Evolutionary conservation across 2,888 invertebrate species (phyloP).

Genomic region (Lithophane socia): DNA sequence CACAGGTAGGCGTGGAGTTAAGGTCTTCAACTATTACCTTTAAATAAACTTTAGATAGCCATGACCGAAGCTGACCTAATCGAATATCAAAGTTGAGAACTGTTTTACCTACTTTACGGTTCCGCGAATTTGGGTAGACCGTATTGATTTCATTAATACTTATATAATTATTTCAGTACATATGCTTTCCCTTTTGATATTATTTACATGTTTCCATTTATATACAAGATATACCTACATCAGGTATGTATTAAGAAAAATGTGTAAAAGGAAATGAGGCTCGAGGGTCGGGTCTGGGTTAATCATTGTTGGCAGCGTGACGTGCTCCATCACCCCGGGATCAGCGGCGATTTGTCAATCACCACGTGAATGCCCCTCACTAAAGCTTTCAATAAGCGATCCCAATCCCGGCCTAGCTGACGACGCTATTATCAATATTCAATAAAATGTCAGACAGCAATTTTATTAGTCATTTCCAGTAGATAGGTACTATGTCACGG

Average conservation of each 20-base stretch:
- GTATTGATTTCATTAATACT: not conserved
- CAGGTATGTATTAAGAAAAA: slow-evolving; percentile 55
- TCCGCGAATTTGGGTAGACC: not conserved
- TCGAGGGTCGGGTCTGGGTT: slow-evolving; percentile 69
- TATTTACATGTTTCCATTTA: slow-evolving; percentile 1
- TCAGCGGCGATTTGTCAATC: slow-evolving; percentile 88
- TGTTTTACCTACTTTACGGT: not conserved
- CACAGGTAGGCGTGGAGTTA: slow-evolving; percentile 52
- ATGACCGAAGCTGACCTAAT: slow-evolving; percentile 51
- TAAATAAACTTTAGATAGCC: slow-evolving; percentile 18
- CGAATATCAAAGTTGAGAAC: slow-evolving; percentile 46
- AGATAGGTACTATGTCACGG: slow-evolving; percentile 34
- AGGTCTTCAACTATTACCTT: slow-evolving; percentile 61
- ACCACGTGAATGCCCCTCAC: slow-evolving; percentile 79
- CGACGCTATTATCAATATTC: slow-evolving; percentile 73
- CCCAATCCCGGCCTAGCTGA: slow-evolving; percentile 58
- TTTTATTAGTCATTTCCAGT: slow-evolving; percentile 70
- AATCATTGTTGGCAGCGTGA: slow-evolving; percentile 79
- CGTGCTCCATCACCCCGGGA: slow-evolving; percentile 76
- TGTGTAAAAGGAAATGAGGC: slow-evolving; percentile 58
- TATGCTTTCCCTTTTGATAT: not conserved
- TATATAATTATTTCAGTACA: not conserved
- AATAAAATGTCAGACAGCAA: slow-evolving; percentile 69
- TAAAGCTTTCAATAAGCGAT: slow-evolving; percentile 80
- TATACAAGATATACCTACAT: not conserved